Evolutionary conservation across 2,113 vertebrate genomes (phyloP).

Genomic region (Poeciliopsis occidentalis): DNA sequence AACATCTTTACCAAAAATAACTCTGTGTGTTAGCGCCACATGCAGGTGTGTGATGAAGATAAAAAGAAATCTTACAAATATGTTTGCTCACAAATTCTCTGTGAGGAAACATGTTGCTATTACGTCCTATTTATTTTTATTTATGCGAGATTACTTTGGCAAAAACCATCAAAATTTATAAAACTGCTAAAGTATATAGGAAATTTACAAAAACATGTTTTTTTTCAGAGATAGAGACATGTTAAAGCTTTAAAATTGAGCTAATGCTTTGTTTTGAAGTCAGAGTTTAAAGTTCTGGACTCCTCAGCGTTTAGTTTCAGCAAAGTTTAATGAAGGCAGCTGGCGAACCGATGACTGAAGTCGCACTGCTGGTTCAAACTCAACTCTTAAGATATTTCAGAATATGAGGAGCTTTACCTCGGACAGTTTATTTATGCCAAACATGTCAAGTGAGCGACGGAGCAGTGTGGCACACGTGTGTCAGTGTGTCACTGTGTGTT

Average conservation of each 20-base stretch:
- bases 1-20: neutral
- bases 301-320: neutral
- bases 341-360: neutral
- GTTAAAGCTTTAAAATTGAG: neutral
- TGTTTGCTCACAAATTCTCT: neutral
- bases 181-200: too few species aligned
- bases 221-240: neutral
- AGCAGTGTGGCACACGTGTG: constrained; percentile 23
- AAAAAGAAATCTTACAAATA: neutral
- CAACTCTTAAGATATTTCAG: neutral
- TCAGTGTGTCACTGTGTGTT: constrained; percentile 16
- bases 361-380: neutral
- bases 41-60: neutral
- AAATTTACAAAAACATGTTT: neutral
- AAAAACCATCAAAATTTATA: too few species aligned
- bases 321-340: neutral
- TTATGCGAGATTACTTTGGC: neutral
- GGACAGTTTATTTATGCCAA: constrained; percentile 12
- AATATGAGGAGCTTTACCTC: neutral
- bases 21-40: neutral
- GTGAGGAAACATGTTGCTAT: neutral
- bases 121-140: neutral
- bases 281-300: neutral
- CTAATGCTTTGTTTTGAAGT: neutral
- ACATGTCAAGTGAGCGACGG: constrained; percentile 12